Evolutionary conservation across 2,113 vertebrate species (phyloP), one percentile per base, ranked within the genome.

Genomic region (Rhinolophus sinicus): DNA sequence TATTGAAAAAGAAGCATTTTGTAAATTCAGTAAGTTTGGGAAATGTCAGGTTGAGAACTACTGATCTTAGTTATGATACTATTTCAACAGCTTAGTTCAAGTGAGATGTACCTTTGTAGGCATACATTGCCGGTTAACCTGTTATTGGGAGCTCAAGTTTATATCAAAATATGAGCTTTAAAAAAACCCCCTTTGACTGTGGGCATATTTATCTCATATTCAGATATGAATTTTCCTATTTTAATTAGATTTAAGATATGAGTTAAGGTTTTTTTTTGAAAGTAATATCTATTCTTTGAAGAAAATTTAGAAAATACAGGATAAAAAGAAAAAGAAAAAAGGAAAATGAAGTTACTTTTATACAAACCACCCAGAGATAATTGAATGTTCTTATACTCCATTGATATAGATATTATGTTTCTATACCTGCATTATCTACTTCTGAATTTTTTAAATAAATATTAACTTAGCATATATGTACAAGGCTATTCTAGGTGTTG

Each of bases 361-460:
- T 56, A 87, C 15, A 19, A 44, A 91, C 26, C 6, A 72, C 19
- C 28, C 65, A 96, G 50, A 50, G 33, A 91, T 90, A 96, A 69
- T 8, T 89, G 52, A 88, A 50, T 93, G 50, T 88, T 35, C 47
- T 92, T 76, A 81, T 22, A 84, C 11, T 62, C 28, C 44, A 58
- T 73, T 94, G 12, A n/a, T 16, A 77, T 54, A 91, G 38, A 73
- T 77, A 93, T 80, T 94, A 26, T 70, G 5, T 94, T 24, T 87
- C 24, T 82, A 30, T 56, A 90, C 9, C 8, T 95, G 3, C 8
- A 80, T 93, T 75, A 58, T 80, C 11, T 54, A 69, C 8, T 80
- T 73, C 81, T 6, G 6, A 80, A 35, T 73, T 75, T 88, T 91
- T 78, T 60, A 78, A 70, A 6, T 96, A 91, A 73, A 94, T 93